Evolutionary conservation across 2,113 vertebrate species (phyloP).

Genomic region (Pagrus major): DNA sequence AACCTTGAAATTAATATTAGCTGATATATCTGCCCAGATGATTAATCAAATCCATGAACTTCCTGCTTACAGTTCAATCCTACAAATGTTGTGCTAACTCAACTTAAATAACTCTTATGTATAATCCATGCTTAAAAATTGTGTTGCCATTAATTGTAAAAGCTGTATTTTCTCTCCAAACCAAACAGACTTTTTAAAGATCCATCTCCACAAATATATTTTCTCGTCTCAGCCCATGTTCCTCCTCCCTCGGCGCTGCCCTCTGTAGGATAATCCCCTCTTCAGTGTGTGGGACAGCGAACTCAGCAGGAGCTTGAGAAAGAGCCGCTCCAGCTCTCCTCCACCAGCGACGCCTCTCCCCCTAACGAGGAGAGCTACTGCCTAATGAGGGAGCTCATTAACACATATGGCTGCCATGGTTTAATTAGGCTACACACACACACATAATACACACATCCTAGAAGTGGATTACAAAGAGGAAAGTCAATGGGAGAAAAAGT

Average conservation of each 20-base stretch:
- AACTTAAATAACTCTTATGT: not conserved
- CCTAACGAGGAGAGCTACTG: conserved; percentile 89
- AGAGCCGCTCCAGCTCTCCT: conserved; percentile 66
- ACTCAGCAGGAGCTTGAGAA: conserved; percentile 81
- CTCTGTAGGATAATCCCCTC: conserved; percentile 66
- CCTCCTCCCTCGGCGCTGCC: conserved; percentile 22
- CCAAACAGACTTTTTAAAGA: not conserved
- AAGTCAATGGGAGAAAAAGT: conserved; percentile 55
- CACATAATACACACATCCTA: not conserved
- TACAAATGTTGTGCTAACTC: not conserved
- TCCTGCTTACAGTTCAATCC: not conserved
- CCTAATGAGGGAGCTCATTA: conserved; percentile 93
- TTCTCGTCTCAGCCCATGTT: conserved; percentile 18
- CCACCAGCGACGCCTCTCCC: conserved; percentile 76
- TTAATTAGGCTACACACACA: conserved; percentile 88
- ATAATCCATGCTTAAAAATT: not conserved
- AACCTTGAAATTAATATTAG: no score
- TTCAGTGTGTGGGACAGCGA: conserved; percentile 77
- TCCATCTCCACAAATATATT: conserved; percentile 47
- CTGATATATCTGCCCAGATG: no score
- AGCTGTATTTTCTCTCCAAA: not conserved
- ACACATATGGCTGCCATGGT: conserved; percentile 89
- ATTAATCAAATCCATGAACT: not conserved
- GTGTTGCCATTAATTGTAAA: not conserved
- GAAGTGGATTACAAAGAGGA: conserved; percentile 35